phyloP scores from a whole-genome alignment of 2,797 vertebrate genomes.

The Triplophysa bombifrons region DNA sequence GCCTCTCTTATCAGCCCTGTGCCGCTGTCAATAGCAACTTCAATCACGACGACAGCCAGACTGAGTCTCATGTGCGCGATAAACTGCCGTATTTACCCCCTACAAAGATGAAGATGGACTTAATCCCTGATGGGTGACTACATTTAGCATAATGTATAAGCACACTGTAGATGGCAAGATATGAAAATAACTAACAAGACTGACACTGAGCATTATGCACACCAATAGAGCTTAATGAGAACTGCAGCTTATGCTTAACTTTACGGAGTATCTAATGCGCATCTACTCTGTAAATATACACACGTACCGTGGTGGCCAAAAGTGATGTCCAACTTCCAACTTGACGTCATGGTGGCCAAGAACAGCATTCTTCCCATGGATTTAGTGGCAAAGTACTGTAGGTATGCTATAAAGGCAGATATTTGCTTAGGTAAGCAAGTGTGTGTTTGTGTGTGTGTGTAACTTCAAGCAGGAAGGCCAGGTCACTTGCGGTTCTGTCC shows the following conservation, averaged over 20 bases:
- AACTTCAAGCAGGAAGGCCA: constrained; percentile 16
- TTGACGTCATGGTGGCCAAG: too few relatives aligned
- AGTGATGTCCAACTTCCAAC: too few relatives aligned
- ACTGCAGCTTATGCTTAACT: background rate
- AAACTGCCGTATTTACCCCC: constrained; percentile 28
- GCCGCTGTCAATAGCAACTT: constrained; percentile 54
- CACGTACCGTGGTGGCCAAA: too few relatives aligned
- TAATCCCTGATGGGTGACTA: constrained; percentile 21
- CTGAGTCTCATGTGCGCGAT: constrained; percentile 11
- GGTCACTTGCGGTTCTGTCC: constrained; percentile 1
- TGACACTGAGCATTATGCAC: background rate
- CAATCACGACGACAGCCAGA: constrained; percentile 43
- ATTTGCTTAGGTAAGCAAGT: constrained; percentile 24
- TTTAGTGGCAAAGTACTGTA: background rate
- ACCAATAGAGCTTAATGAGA: constrained; percentile 14
- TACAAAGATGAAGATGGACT: constrained; percentile 10
- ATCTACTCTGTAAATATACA: background rate
- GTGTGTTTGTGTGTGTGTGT: background rate
- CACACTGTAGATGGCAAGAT: background rate
- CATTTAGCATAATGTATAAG: background rate
- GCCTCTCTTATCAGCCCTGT: constrained; percentile 59
- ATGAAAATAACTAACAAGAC: background rate
- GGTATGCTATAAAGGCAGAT: constrained; percentile 2
- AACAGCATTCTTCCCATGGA: background rate
- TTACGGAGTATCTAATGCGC: background rate